Percentiles rank a stretch among this genome's conserved stretches.
These are phyloP conservation scores for Saimiri boliviensis DNA, from an alignment of 2,113 vertebrate genomes.

Conservation along the genomic window DNA sequence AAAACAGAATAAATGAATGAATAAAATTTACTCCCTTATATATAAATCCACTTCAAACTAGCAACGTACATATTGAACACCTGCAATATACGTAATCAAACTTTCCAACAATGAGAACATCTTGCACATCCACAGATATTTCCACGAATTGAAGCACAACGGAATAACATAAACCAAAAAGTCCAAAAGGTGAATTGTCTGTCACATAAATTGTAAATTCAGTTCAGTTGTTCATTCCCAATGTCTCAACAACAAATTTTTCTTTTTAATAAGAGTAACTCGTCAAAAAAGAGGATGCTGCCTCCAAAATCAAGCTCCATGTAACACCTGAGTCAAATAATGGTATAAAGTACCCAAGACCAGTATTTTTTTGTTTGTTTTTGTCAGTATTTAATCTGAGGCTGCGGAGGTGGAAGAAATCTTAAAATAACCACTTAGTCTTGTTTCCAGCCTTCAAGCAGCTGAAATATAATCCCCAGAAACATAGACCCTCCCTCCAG, in stretches of 20 bases:
- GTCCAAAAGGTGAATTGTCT: background rate
- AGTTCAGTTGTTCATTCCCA: constrained; percentile 2
- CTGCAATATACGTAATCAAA: background rate
- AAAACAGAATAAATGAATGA: too few species aligned
- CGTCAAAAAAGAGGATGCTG: background rate
- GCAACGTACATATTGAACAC: background rate
- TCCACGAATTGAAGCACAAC: background rate
- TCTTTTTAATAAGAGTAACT: background rate
- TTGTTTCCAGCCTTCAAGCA: background rate
- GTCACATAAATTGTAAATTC: background rate
- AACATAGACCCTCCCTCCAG: background rate
- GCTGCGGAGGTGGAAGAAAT: background rate
- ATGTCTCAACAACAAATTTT: background rate
- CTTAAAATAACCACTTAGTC: background rate
- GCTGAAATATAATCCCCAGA: background rate
- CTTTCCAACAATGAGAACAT: background rate
- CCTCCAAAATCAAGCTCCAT: background rate
- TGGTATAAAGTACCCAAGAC: background rate
- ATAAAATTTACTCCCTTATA: background rate
- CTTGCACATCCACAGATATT: background rate
- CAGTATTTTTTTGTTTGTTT: background rate
- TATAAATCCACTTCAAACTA: background rate
- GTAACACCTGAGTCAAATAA: constrained; percentile 19
- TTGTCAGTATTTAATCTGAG: background rate
- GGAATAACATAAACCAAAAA: background rate